Evolutionary conservation across 30 jellyfish, hydroid and myxozoan species (phyloP).

Genomic region (Hydra vulgaris): DNA sequence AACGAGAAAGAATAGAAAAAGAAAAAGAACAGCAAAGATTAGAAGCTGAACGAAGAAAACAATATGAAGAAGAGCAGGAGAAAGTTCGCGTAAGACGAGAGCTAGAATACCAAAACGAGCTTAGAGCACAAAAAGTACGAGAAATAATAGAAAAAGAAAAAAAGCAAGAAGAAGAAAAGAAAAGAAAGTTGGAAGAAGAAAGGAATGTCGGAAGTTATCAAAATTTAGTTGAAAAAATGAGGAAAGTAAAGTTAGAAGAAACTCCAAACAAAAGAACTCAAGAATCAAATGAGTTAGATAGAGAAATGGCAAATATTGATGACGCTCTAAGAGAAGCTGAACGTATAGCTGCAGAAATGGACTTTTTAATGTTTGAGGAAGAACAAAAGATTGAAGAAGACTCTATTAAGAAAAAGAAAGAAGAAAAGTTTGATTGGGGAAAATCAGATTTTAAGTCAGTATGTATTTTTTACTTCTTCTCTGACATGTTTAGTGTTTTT

Average conservation of each 20-base stretch:
- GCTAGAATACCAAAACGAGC: background rate
- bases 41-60: background rate
- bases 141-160: too few relatives aligned
- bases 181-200: too few relatives aligned
- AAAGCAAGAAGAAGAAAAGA: too few relatives aligned
- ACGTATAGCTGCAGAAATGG: constrained; percentile 36
- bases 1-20: background rate
- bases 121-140: background rate
- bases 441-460: background rate
- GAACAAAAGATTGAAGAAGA: constrained; percentile 45
- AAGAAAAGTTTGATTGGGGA: constrained; percentile 22
- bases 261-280: constrained; percentile 5
- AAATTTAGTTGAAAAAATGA: constrained; percentile 12
- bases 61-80: constrained; percentile 19
- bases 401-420: background rate
- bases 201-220: constrained; percentile 25
- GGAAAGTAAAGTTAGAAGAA: constrained; percentile 30
- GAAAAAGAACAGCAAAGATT: background rate
- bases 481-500: background rate
- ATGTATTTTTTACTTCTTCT: background rate
- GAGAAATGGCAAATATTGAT: constrained; percentile 27
- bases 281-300: constrained; percentile 27
- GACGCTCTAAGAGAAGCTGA: constrained; percentile 40
- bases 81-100: constrained; percentile 6
- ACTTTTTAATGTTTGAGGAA: constrained; percentile 32